These are phyloP conservation scores for Proisotoma minuta DNA, from an alignment of 2,888 invertebrate genomes.

Conservation along the genomic window DNA sequence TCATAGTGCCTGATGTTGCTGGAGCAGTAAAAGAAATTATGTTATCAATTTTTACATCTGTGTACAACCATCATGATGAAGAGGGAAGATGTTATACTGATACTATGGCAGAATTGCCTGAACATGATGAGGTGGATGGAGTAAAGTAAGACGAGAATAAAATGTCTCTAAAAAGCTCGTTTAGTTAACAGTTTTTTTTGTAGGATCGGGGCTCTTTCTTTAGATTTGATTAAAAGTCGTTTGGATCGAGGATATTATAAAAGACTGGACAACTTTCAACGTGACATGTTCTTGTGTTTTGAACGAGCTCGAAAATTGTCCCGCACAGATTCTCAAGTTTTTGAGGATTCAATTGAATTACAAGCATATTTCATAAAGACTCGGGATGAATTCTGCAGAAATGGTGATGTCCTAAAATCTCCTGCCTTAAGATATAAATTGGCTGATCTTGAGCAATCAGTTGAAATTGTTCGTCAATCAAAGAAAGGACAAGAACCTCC, in stretches of 20 bases:
- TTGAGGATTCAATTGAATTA: slow-evolving; percentile 90
- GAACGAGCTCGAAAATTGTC: slow-evolving; percentile 80
- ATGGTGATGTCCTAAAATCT: slow-evolving; percentile 73
- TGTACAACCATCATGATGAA: slow-evolving; percentile 94
- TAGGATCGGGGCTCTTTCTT: slow-evolving; percentile 75
- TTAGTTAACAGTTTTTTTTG: too few relatives aligned
- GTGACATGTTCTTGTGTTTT: slow-evolving; percentile 90
- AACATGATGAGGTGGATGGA: slow-evolving; percentile 72
- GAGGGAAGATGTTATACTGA: slow-evolving; percentile 95
- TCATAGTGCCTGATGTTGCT: slow-evolving; percentile 82
- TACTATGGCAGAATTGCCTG: slow-evolving; percentile 87
- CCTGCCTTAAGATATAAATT: slow-evolving; percentile 79
- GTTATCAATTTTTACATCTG: slow-evolving; percentile 81
- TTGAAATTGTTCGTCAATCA: slow-evolving; percentile 69
- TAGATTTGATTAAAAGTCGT: slow-evolving; percentile 88
- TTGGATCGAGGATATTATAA: slow-evolving; percentile 88
- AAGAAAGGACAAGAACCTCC: slow-evolving; percentile 72
- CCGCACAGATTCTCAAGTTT: slow-evolving; percentile 87
- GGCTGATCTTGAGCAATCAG: slow-evolving; percentile 67
- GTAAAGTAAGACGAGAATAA: slow-evolving; percentile 61
- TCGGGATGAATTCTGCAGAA: slow-evolving; percentile 67
- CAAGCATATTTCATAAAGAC: slow-evolving; percentile 77
- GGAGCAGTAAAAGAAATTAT: slow-evolving; percentile 86
- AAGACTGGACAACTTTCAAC: slow-evolving; percentile 90
- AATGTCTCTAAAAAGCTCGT: too few relatives aligned